phyloP scores from a whole-genome alignment of 1,140 invertebrate species.

The Eriocheir sinensis region DNA sequence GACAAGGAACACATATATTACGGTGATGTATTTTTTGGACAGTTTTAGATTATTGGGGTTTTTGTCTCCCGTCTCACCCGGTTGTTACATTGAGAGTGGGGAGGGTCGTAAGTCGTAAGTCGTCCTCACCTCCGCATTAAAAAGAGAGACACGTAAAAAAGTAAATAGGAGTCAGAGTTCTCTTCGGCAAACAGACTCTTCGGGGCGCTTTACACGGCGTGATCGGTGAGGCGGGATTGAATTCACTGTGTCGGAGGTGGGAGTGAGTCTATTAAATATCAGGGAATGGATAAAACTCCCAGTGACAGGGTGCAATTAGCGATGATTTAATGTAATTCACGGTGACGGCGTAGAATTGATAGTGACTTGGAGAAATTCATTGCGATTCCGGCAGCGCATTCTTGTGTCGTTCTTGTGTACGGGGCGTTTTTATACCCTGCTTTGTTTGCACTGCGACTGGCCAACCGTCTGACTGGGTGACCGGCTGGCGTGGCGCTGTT shows the following conservation, averaged over 20 bases:
- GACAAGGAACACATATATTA: too few species aligned
- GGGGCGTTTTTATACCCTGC: not conserved
- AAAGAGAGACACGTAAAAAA: not conserved
- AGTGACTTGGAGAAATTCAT: constrained; percentile 15
- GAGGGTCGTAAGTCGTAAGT: not conserved
- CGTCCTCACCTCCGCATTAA: not conserved
- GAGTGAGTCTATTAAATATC: constrained; percentile 41
- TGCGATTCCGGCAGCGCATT: not conserved
- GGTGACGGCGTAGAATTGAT: constrained; percentile 48
- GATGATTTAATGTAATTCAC: constrained; percentile 58
- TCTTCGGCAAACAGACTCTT: not conserved
- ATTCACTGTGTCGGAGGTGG: not conserved
- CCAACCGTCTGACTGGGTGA: not conserved
- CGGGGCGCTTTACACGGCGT: not conserved
- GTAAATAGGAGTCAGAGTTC: not conserved
- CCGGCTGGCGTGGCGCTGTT: not conserved
- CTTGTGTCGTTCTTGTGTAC: not conserved
- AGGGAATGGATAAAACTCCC: constrained; percentile 42
- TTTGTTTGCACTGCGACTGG: not conserved
- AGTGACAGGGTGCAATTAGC: constrained; percentile 58
- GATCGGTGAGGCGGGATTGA: not conserved
- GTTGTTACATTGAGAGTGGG: not conserved
- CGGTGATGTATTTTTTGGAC: too few species aligned
- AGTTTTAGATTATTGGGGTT: too few species aligned
- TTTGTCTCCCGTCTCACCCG: not conserved